Conservation (phyloP, 2,797 vertebrate species). For the Cyclura pinguis region DNA sequence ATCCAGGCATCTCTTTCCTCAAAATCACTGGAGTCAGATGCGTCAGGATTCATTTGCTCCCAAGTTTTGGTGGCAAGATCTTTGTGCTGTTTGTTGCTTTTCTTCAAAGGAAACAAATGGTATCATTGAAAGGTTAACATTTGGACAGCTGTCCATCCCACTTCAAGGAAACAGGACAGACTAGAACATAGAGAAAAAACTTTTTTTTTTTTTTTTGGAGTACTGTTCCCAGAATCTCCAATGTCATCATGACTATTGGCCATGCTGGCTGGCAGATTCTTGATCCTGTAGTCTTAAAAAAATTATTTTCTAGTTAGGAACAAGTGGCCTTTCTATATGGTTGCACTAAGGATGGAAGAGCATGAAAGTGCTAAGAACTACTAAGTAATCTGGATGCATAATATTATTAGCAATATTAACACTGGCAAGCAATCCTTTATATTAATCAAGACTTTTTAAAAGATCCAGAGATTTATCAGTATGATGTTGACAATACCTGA, state of each 20-base stretch:
- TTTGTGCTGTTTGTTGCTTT: conserved; percentile 41
- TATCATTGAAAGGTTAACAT: neutral
- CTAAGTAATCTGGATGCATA: neutral
- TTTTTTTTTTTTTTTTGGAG: too few species aligned
- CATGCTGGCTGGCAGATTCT: too few species aligned
- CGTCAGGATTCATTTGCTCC: conserved; percentile 15
- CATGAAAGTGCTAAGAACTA: neutral
- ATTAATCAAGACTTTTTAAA: neutral
- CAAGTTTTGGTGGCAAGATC: conserved; percentile 28
- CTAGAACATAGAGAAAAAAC: too few species aligned
- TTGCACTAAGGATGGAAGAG: neutral
- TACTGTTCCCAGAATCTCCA: too few species aligned
- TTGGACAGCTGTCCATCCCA: neutral
- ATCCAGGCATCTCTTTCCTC: conserved; percentile 68
- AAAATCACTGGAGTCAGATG: neutral
- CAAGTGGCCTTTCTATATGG: neutral
- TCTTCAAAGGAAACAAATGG: neutral
- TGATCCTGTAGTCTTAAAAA: too few species aligned
- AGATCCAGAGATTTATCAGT: neutral
- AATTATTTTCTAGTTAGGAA: too few species aligned
- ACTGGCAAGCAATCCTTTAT: neutral
- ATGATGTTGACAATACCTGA: neutral
- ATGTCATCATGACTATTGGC: too few species aligned
- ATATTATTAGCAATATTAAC: neutral
- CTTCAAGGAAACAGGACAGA: neutral